Evolutionary conservation across 2,888 invertebrate genomes (phyloP).

Genomic region (Drosophila buzzatii): DNA sequence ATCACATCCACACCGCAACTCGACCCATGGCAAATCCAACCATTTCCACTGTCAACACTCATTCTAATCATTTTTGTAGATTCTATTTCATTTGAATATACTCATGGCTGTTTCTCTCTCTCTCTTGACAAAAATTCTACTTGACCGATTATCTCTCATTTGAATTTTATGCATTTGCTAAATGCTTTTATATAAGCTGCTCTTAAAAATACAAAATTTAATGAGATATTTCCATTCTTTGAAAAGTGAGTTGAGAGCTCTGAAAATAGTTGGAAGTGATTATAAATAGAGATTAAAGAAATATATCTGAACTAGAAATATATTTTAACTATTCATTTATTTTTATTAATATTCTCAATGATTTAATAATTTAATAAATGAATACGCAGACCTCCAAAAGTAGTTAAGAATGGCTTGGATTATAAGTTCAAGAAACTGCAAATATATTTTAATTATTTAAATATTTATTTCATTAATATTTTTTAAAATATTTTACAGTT

Average conservation of each 20-base stretch:
- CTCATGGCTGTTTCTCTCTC: no score
- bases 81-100: constrained; percentile 2
- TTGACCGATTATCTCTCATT: constrained; percentile 7
- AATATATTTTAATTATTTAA: no score
- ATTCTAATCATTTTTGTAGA: background rate
- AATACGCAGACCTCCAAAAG: no score
- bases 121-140: background rate
- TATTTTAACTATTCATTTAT: background rate
- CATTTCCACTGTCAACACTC: background rate
- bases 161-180: background rate
- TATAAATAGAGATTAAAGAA: background rate
- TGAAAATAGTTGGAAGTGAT: background rate
- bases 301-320: background rate
- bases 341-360: background rate
- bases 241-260: background rate
- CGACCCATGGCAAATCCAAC: no score
- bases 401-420: no score
- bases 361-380: background rate
- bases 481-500: no score
- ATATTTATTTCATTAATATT: no score
- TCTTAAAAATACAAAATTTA: background rate
- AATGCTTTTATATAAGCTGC: background rate
- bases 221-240: background rate
- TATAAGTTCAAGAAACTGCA: no score
- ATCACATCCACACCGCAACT: background rate